Base-by-base conservation (phyloP, 2,797 vertebrate species). In the Ptychadena robeensis region DNA sequence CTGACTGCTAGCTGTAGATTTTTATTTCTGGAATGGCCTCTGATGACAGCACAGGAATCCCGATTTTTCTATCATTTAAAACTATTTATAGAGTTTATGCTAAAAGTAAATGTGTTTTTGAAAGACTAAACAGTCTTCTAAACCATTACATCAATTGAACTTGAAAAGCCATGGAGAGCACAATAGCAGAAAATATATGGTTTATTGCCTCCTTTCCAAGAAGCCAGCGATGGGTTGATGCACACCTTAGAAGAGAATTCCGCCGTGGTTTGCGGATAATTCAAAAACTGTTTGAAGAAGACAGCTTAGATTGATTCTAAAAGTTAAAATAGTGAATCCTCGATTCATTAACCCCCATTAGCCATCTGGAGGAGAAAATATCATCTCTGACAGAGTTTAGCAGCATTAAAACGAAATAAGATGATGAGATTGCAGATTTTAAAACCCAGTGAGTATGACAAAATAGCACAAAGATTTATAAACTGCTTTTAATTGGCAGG, bases 301-400 rank as follows among this genome's bases (percentile, higher is more conserved):
- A 70, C 67, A 70, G 66, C 35, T 69, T 61, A n/a, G 77, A 79
- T 79, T 57, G 34, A 70, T 69, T 79, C 31, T 70, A 71, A 61
- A 71, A 61, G 28, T 70, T 61, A 31, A 71, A 80, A 59, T 57
- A 38, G 53, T 71, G 35, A 61, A 38, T 71, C 15, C 48, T 80
- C 48, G 78, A 71, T 61, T 80, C 67, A 80, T 80, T 80, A 80
- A 71, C 37, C 44, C 78, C 67, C 67, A 70, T 80, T 80, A 80
- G 78, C 78, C 78, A 80, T 71, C 67, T 80, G 78, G 67, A 71
- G 53, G 53, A 40, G 32, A 61, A 71, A 70, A 35, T 32, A 75
- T n/a, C 48, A n/a, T 69, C 66, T 70, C 77, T 53, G 44, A 53
- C 37, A 40, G 44, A 30, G 27, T 71, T n/a, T 71, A 11, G 28